These are phyloP conservation scores for Archivesica marissinica DNA, from an alignment of 1,140 invertebrate species.

Conservation along the genomic window DNA sequence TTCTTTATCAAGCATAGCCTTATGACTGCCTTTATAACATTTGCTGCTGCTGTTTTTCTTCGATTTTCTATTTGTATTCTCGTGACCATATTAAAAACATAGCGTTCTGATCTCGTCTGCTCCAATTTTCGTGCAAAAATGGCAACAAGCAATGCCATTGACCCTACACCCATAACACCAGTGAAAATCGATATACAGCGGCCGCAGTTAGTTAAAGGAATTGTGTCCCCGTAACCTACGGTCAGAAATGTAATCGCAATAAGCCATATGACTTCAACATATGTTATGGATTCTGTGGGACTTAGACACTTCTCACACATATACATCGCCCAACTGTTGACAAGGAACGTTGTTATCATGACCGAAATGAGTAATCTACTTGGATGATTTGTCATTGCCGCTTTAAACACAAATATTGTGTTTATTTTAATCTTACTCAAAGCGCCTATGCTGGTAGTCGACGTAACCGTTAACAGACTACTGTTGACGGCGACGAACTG, in stretches of 20 bases:
- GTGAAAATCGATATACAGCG: constrained; percentile 79
- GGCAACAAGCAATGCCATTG: too few relatives aligned
- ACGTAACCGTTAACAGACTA: constrained; percentile 79
- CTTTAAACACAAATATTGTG: constrained; percentile 81
- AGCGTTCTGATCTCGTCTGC: too few relatives aligned
- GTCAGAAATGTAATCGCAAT: constrained; percentile 83
- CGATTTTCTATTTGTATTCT: constrained; percentile 71
- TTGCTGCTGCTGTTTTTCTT: constrained; percentile 70
- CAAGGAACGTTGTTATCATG: constrained; percentile 76
- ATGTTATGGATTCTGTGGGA: constrained; percentile 47
- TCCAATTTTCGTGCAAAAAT: too few relatives aligned
- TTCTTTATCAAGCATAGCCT: constrained; percentile 66
- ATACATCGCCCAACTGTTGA: constrained; percentile 80
- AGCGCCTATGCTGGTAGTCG: constrained; percentile 81
- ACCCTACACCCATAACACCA: constrained; percentile 76
- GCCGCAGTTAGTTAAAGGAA: constrained; percentile 80
- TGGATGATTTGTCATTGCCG: constrained; percentile 80
- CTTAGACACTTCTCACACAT: constrained; percentile 73
- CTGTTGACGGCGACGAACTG: constrained; percentile 81
- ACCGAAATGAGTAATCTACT: constrained; percentile 73
- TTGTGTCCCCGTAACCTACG: constrained; percentile 82
- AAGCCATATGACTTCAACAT: constrained; percentile 81
- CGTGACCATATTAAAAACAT: too few relatives aligned
- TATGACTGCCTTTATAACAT: constrained; percentile 72
- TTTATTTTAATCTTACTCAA: constrained; percentile 83